Conservation (phyloP, 2,888 invertebrate species). For the Hermaeophaga mercurialis region DNA sequence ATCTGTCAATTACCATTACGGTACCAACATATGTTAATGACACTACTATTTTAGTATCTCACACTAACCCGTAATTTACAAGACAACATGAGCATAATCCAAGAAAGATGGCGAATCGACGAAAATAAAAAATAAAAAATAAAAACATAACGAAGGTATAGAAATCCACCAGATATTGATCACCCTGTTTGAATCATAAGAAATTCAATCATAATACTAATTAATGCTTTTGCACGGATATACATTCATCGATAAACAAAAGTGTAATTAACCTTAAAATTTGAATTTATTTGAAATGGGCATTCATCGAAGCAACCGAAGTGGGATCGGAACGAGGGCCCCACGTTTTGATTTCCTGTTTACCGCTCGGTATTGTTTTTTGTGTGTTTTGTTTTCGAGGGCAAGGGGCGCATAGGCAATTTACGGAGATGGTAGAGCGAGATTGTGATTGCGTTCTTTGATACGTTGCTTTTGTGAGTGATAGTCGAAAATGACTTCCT, state of each 20-base stretch:
- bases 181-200: too few species aligned
- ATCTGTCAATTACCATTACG: too few species aligned
- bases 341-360: constrained; percentile 28
- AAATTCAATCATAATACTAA: too few species aligned
- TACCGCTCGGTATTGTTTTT: constrained; percentile 29
- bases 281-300: constrained; percentile 1
- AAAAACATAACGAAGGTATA: too few species aligned
- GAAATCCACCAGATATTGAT: too few species aligned
- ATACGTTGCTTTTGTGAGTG: constrained; percentile 34
- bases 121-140: too few species aligned
- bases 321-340: constrained; percentile 12
- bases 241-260: neutral
- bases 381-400: constrained; percentile 22
- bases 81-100: too few species aligned
- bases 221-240: too few species aligned
- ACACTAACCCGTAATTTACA: too few species aligned
- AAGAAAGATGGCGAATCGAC: too few species aligned
- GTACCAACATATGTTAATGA: too few species aligned
- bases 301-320: constrained; percentile 6
- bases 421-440: constrained; percentile 29
- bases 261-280: constrained; percentile 2
- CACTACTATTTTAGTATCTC: too few species aligned
- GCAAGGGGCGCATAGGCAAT: constrained; percentile 27
- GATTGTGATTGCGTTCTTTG: constrained; percentile 31
- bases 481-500: constrained; percentile 34